These are phyloP conservation scores for Liposcelis brunnea DNA, from an alignment of 2,888 invertebrate species.

Conservation along the genomic window DNA sequence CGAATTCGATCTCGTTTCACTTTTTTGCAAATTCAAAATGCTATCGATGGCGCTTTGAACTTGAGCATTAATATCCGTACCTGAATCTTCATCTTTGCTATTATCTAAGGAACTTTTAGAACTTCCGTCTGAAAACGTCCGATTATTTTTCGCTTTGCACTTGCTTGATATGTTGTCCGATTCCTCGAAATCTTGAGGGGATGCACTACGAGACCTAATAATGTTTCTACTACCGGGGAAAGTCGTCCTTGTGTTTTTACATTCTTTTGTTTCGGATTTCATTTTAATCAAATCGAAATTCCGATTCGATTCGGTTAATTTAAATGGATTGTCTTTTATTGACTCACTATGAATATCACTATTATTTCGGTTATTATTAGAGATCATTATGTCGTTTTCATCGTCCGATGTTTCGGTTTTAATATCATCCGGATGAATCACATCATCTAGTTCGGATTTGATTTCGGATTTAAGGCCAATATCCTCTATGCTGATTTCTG, in stretches of 20 bases:
- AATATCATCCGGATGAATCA: neutral
- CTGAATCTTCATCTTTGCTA: conserved; percentile 15
- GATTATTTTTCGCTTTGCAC: too few species aligned
- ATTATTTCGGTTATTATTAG: too few species aligned
- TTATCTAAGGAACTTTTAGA: neutral
- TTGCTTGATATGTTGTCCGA: too few species aligned
- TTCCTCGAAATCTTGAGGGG: too few species aligned
- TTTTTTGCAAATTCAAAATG: conserved; percentile 50
- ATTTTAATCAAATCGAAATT: too few species aligned
- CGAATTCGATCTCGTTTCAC: conserved; percentile 18
- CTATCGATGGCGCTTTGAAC: conserved; percentile 67
- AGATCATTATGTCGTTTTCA: neutral
- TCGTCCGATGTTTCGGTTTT: conserved; percentile 6
- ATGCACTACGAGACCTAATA: too few species aligned
- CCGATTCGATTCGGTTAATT: too few species aligned
- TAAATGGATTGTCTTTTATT: too few species aligned
- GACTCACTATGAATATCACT: too few species aligned
- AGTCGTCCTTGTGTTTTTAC: conserved; percentile 25
- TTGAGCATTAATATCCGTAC: conserved; percentile 42
- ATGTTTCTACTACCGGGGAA: conserved; percentile 19
- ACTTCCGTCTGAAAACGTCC: too few species aligned
- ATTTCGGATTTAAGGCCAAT: too few species aligned
- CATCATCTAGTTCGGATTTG: neutral
- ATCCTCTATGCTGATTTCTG: neutral
- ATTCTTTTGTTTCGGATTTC: conserved; percentile 20